phyloP scores from a whole-genome alignment of 92 coral and sea anemone genomes.

The Parazoanthus swiftii region DNA sequence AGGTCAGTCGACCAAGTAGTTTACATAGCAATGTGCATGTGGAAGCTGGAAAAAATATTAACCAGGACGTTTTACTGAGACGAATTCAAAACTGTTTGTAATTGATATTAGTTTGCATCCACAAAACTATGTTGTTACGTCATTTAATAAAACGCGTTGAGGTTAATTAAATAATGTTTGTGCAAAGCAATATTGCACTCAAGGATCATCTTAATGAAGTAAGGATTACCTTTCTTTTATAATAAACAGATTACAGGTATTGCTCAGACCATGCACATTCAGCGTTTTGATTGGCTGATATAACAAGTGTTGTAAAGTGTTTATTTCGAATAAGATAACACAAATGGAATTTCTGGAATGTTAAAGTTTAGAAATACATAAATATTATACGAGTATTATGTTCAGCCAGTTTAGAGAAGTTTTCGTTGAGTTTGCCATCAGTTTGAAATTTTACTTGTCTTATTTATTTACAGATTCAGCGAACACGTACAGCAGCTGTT shows the following conservation, averaged over 20 bases:
- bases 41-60: not conserved
- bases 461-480: not conserved
- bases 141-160: not conserved
- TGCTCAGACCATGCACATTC: not conserved
- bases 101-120: not conserved
- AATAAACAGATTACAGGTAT: too few relatives aligned
- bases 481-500: not conserved
- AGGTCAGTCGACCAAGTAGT: not conserved
- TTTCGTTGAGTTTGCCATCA: not conserved
- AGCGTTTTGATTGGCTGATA: not conserved
- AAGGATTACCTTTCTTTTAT: too few relatives aligned
- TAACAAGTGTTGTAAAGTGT: not conserved
- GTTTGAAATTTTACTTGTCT: too few relatives aligned
- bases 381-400: too few relatives aligned
- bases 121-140: not conserved
- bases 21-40: not conserved
- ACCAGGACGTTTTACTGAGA: too few relatives aligned
- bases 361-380: not conserved
- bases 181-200: not conserved
- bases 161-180: not conserved
- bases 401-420: not conserved
- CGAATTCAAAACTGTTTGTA: not conserved
- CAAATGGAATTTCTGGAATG: not conserved
- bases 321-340: not conserved
- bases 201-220: too few relatives aligned